phyloP scores from a whole-genome alignment of 2,113 vertebrate species.

The Apus apus region DNA sequence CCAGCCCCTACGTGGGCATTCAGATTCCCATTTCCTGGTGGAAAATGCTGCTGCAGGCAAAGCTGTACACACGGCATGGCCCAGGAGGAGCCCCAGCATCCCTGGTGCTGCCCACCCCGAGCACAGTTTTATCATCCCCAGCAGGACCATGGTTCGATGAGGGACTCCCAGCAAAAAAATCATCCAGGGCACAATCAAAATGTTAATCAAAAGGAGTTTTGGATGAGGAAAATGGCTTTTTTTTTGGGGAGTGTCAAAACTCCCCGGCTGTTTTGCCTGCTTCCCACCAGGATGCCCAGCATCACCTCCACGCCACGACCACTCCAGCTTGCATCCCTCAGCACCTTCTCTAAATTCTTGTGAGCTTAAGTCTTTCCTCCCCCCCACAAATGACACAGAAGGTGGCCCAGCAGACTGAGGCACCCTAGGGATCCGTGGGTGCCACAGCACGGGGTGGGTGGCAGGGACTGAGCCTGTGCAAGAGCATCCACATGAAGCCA shows the following conservation, averaged over 20 bases:
- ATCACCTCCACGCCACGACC: accelerated
- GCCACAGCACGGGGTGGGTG: accelerated
- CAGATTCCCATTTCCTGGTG: too few species aligned
- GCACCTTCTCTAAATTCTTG: accelerated
- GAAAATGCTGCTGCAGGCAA: accelerated
- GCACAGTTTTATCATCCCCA: too few species aligned
- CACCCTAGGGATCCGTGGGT: neutral
- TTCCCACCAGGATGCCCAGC: accelerated
- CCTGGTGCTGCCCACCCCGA: too few species aligned
- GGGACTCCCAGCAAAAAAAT: neutral
- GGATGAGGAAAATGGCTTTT: neutral
- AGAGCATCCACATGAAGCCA: neutral
- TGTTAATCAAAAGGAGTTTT: neutral
- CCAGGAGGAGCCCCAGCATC: neutral
- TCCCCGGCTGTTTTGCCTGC: accelerated
- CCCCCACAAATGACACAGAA: accelerated
- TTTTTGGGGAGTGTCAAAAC: too few species aligned
- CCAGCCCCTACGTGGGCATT: neutral
- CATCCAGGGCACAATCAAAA: too few species aligned
- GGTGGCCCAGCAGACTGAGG: accelerated
- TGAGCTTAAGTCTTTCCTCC: neutral
- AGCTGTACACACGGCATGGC: accelerated
- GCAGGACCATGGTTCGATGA: neutral
- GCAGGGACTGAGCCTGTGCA: neutral
- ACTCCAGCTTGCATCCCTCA: accelerated